Conservation (phyloP, 2,888 invertebrate genomes). For the Lepidochrysops patricia region DNA sequence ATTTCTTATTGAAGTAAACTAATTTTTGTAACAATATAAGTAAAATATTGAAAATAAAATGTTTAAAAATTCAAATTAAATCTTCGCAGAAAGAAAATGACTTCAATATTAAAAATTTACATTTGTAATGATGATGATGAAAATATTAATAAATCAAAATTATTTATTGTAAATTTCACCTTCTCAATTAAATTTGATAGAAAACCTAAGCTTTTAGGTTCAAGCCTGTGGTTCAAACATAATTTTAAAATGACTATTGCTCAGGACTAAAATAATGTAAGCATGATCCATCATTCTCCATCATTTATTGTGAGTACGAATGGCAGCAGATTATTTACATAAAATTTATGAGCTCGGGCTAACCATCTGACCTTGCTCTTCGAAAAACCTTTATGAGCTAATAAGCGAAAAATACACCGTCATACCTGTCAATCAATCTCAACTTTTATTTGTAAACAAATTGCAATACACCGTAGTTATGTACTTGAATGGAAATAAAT, state of each 20-base stretch:
- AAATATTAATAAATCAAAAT: too few relatives aligned
- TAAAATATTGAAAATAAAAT: too few relatives aligned
- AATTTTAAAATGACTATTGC: background rate
- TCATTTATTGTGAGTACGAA: constrained; percentile 54
- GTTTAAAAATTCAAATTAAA: too few relatives aligned
- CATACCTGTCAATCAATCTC: constrained; percentile 8
- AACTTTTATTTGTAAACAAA: constrained; percentile 1
- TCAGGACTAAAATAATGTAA: constrained; percentile 30
- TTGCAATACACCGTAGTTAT: constrained; percentile 4
- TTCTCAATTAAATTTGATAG: too few relatives aligned
- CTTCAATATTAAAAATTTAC: too few relatives aligned
- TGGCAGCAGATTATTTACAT: constrained; percentile 63
- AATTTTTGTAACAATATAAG: too few relatives aligned
- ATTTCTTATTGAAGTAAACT: background rate
- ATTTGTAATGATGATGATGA: too few relatives aligned
- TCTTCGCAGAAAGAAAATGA: too few relatives aligned
- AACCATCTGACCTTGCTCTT: constrained; percentile 54
- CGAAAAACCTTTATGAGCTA: constrained; percentile 38
- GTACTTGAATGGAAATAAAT: background rate
- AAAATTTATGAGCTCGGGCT: constrained; percentile 60
- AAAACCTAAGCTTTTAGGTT: too few relatives aligned
- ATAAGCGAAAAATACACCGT: constrained; percentile 46
- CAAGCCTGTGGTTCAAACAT: background rate
- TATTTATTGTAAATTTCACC: too few relatives aligned
- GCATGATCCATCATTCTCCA: constrained; percentile 56